Evolutionary conservation across 2,113 vertebrate species (phyloP), one percentile per base, ranked within the genome.

Genomic region (Andinoacara biseriatus): DNA sequence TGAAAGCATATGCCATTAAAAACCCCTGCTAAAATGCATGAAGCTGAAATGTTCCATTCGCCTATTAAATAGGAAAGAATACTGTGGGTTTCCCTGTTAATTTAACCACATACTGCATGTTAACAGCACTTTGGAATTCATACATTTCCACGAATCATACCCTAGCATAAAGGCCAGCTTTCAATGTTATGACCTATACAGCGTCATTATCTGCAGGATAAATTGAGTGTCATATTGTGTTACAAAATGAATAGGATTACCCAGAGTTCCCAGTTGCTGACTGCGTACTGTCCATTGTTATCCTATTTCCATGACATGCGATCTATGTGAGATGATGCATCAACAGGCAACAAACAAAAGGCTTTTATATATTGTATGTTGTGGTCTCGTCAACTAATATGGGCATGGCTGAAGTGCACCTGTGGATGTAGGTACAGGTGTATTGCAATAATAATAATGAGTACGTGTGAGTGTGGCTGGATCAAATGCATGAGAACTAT

Each of bases 191-290:
- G 84, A 84, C 86, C 78, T 86, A 88, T 22, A 87, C 85, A 76
- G 74, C 18, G 35, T 89, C 81, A 91, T 87, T 79, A 85, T 86
- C 74, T 72, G 38, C 14, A 20, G 69, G 85, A 76, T 79, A 81
- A 86, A 91, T 31, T 89, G 85, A 88, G 74, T 57, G 76, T 75
- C 62, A 63, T 87, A 90, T 91, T 77, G 8, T 81, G 74, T 93
- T 90, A 81, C 91, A 81, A 74, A 89, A 90, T 86, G 78, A 88
- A 92, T 57, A 72, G 87, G 79, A 59, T 86, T 74, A 81, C 74
- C 72, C 58, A 76, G 74, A 67, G 59, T 78, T 85, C 85, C 72
- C 78, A 61, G 79, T 76, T 83, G 83, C 82, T 74, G 59, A 78
- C 58, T 84, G n/a, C 80, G 80, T 75, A 58, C 61, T 24, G 74